phyloP scores from a whole-genome alignment of 2,888 invertebrate species.

The Pyrrhosoma nymphula region DNA sequence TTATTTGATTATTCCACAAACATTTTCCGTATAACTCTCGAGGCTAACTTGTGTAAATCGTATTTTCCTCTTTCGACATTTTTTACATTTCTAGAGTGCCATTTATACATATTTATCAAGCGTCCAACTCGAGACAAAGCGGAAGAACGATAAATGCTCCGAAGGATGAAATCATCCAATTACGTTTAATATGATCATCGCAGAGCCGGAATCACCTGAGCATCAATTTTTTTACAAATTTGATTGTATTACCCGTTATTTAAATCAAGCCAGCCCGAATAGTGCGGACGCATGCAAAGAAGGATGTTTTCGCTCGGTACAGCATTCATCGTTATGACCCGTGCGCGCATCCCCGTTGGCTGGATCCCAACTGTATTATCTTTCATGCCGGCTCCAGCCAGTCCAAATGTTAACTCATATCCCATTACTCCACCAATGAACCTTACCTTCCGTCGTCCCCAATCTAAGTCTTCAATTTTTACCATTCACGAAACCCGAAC shows the following conservation, averaged over 20 bases:
- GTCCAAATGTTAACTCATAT: constrained; percentile 26
- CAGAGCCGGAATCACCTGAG: too few relatives aligned
- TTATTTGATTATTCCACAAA: neutral
- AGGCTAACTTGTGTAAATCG: neutral
- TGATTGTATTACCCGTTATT: too few relatives aligned
- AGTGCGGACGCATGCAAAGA: too few relatives aligned
- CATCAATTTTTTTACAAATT: too few relatives aligned
- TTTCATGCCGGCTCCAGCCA: constrained; percentile 13
- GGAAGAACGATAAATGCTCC: too few relatives aligned
- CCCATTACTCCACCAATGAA: neutral
- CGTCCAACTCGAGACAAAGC: too few relatives aligned
- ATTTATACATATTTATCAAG: too few relatives aligned
- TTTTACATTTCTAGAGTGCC: too few relatives aligned
- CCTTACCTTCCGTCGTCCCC: constrained; percentile 20
- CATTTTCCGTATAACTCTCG: neutral
- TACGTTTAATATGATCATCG: too few relatives aligned
- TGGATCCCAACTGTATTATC: neutral
- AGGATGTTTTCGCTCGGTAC: neutral
- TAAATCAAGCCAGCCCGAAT: neutral
- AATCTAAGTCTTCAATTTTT: neutral
- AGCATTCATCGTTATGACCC: neutral
- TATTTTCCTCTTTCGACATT: too few relatives aligned
- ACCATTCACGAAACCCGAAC: neutral
- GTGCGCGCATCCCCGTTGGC: neutral
- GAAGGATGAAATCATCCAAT: too few relatives aligned